Evolutionary conservation across 2,797 vertebrate species (phyloP), one percentile per base, ranked within the genome.

Genomic region (Sebastiscus albofasciatus): DNA sequence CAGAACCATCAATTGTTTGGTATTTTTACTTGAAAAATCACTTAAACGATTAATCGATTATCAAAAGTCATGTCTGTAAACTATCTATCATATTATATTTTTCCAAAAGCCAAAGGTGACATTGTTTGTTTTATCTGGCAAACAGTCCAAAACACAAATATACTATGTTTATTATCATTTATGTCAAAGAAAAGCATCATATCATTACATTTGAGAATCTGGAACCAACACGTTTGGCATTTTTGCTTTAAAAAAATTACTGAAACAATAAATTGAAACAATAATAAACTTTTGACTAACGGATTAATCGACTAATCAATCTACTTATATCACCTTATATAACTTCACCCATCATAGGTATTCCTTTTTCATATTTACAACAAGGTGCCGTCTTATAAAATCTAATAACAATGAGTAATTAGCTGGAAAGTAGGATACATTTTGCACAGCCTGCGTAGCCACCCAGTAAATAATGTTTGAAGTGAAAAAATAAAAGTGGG

Each of bases 401-500:
- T 79, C 61, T 12, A 70, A 56, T 70, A 68, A 29, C 59, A 42
- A 39, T 34, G 59, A 76, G 20, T 49, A 75, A 66, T 39, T 31
- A 39, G 62, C 75, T 24, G 9, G 55, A 79, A 72, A 65, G 68
- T 71, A 65, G 66, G 59, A 59, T 69, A 65, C 8, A 76, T 75
- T 79, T 79, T 76, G 60, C 60, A 84, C 78, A 86, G 66, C 52
- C 74, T 66, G 64, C 59, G 27, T 70, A 77, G 33, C 67, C 59
- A 59, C 29, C 59, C 58, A 36, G 46, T 39, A 29, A 64, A 59
- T 65, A 61, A 29, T 18, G 9, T 84, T 72, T 62, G 24, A 69
- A 80, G 22, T 2, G 16, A 18, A 66, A 60, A 67, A 59, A 56
- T 26, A 60, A 78, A 81, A 26, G 71, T 42, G 33, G 22, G 67